phyloP scores from a whole-genome alignment of 1,140 invertebrate species.

The Drosophila parvula region DNA sequence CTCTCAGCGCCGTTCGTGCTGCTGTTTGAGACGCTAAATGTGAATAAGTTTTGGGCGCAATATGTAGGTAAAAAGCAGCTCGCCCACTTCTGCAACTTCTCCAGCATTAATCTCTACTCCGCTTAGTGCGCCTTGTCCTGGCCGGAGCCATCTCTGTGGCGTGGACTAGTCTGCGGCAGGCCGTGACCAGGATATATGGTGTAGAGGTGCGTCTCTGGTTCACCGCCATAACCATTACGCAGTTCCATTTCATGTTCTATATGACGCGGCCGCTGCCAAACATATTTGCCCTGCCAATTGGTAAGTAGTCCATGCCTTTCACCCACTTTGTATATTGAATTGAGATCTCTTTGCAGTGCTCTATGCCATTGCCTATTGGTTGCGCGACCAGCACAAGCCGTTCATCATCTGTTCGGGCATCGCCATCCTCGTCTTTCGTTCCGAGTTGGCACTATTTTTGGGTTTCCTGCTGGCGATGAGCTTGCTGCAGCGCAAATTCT shows the following conservation, averaged over 20 bases:
- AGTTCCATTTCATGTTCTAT: constrained; percentile 99
- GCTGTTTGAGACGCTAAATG: constrained; percentile 88
- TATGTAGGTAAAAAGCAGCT: constrained; percentile 91
- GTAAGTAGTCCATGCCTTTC: constrained; percentile 85
- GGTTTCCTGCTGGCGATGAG: constrained; percentile 94
- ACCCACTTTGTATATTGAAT: background rate
- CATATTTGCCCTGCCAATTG: constrained; percentile 96
- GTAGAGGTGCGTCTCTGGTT: constrained; percentile 92
- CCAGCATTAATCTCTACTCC: background rate
- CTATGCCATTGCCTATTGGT: constrained; percentile 93
- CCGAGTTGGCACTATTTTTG: constrained; percentile 94
- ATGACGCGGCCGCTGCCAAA: constrained; percentile 97
- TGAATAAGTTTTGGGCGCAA: constrained; percentile 95
- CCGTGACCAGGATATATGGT: constrained; percentile 91
- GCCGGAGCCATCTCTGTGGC: constrained; percentile 90
- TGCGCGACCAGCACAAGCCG: constrained; percentile 89
- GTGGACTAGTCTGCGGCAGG: constrained; percentile 90
- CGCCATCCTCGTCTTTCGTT: constrained; percentile 95
- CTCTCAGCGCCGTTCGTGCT: constrained; percentile 91
- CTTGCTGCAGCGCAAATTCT: constrained; percentile 87
- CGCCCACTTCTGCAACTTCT: background rate
- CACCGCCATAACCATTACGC: constrained; percentile 92
- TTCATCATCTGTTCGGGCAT: constrained; percentile 94
- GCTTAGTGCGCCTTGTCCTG: constrained; percentile 93
- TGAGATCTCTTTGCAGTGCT: constrained; percentile 89